These are phyloP conservation scores for Drosophila ercepeae DNA, from an alignment of 1,140 invertebrate genomes.

Conservation along the genomic window DNA sequence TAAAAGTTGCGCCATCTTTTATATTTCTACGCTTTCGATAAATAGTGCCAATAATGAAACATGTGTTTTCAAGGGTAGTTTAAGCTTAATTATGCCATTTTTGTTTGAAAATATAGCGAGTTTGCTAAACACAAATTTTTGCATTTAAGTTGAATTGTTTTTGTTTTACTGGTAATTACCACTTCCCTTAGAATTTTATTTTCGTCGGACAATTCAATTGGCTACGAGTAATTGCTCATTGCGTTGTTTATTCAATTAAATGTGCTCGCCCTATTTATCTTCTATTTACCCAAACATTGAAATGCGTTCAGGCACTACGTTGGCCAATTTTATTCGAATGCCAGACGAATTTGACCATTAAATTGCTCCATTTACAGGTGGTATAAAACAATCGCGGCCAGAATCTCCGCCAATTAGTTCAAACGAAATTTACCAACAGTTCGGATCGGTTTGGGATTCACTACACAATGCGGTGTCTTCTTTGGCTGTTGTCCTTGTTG, in stretches of 20 bases:
- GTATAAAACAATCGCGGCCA: slow-evolving; percentile 43
- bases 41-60: background rate
- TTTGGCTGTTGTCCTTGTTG: slow-evolving; percentile 17
- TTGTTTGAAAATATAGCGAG: too few species aligned
- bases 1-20: background rate
- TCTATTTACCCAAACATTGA: slow-evolving; percentile 40
- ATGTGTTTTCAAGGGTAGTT: background rate
- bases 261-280: slow-evolving; percentile 42
- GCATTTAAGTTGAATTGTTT: background rate
- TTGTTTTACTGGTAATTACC: background rate
- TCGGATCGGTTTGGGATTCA: slow-evolving; percentile 17
- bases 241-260: slow-evolving; percentile 55
- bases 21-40: background rate
- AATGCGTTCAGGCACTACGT: slow-evolving; percentile 31
- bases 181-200: background rate
- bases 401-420: slow-evolving; percentile 31
- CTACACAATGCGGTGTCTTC: slow-evolving; percentile 3
- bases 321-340: slow-evolving; percentile 39
- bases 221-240: slow-evolving; percentile 16
- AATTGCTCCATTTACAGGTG: slow-evolving; percentile 35
- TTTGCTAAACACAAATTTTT: too few species aligned
- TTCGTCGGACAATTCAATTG: slow-evolving; percentile 15
- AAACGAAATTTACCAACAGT: slow-evolving; percentile 9
- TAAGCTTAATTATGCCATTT: background rate
- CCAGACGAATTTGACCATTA: slow-evolving; percentile 34